These are phyloP conservation scores for Rhabdomys pumilio DNA, from an alignment of 2,797 vertebrate genomes.

Conservation along the genomic window DNA sequence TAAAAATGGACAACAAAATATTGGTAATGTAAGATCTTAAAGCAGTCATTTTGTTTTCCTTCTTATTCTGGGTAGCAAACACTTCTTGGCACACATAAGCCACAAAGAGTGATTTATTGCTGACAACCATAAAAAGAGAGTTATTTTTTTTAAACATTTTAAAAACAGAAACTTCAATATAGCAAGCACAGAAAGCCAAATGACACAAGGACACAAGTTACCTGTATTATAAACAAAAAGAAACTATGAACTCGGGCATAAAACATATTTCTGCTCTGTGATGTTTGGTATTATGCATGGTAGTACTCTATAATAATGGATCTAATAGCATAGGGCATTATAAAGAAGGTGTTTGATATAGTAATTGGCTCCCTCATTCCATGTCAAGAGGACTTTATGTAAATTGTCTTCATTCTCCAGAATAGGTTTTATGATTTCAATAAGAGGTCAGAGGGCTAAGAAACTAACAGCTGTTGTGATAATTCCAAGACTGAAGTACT, in stretches of 20 bases:
- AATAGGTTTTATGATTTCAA: background rate
- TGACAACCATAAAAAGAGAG: background rate
- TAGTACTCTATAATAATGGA: background rate
- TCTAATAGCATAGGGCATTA: background rate
- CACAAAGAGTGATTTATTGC: background rate
- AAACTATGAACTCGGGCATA: background rate
- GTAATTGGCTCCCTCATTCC: background rate
- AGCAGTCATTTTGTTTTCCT: background rate
- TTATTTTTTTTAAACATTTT: background rate
- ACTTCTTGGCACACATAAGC: background rate
- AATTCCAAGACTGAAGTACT: background rate
- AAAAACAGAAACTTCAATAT: background rate
- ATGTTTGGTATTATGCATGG: background rate
- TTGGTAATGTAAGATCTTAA: background rate
- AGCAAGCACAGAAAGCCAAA: background rate
- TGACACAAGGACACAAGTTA: background rate
- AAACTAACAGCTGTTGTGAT: background rate
- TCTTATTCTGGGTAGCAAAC: background rate
- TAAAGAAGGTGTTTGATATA: background rate
- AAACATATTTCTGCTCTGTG: background rate
- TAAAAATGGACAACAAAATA: background rate
- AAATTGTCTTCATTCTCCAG: background rate
- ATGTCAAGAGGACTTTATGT: background rate
- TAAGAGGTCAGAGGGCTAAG: background rate
- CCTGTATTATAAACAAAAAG: background rate